Evolutionary conservation across 2,113 vertebrate species (phyloP).

Genomic region (Eptesicus fuscus): DNA sequence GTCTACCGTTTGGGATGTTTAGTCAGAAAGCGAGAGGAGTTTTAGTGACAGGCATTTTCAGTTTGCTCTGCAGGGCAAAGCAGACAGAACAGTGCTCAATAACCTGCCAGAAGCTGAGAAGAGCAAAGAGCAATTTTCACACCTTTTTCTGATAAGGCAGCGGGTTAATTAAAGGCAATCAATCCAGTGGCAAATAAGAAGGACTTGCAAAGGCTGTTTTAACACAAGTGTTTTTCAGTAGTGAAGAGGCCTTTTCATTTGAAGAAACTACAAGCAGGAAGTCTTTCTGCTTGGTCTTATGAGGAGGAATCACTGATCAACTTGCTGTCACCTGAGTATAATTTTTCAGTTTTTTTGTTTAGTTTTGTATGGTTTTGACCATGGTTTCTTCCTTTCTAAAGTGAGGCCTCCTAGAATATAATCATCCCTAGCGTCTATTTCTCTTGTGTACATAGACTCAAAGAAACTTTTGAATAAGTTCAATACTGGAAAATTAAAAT

Average conservation of each 20-base stretch:
- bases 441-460: not conserved
- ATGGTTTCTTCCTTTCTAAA: not conserved
- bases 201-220: conserved; percentile 36
- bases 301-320: not conserved
- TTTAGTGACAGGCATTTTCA: not conserved
- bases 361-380: not conserved
- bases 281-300: not conserved
- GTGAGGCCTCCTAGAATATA: not conserved
- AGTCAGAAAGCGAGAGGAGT: not conserved
- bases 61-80: not conserved
- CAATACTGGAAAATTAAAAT: conserved; percentile 19
- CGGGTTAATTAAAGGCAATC: conserved; percentile 60
- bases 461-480: not conserved
- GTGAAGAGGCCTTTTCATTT: not conserved
- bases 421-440: not conserved
- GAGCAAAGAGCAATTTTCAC: conserved; percentile 40
- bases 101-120: not conserved
- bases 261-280: not conserved
- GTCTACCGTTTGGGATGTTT: not conserved
- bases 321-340: not conserved
- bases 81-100: not conserved
- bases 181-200: conserved; percentile 44
- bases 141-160: conserved; percentile 40
- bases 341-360: not conserved
- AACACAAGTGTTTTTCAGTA: not conserved